Percentiles rank a stretch among this genome's conserved stretches.
phyloP scores from a whole-genome alignment of 2,113 vertebrate genomes.

The Carassius carassius region DNA sequence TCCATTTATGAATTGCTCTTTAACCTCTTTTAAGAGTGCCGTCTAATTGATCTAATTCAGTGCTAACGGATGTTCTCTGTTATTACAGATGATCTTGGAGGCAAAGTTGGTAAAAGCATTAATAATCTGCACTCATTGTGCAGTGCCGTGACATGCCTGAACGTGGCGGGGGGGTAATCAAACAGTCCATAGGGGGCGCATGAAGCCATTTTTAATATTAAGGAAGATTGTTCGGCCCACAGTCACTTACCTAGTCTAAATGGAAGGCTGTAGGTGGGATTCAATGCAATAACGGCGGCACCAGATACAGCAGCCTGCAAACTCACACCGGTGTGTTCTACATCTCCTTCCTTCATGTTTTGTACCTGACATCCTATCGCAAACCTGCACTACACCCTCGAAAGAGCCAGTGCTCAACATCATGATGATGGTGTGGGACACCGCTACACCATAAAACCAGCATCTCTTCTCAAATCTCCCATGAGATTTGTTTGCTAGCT shows the following conservation, averaged over 20 bases:
- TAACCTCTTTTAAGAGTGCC: slow-evolving; percentile 61
- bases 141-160: slow-evolving; percentile 43
- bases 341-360: background rate
- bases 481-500: slow-evolving; percentile 49
- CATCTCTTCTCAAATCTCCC: slow-evolving; percentile 42
- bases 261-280: slow-evolving; percentile 46
- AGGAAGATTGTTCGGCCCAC: slow-evolving; percentile 54
- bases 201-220: slow-evolving; percentile 60
- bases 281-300: slow-evolving; percentile 41
- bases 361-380: slow-evolving; percentile 31
- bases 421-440: background rate
- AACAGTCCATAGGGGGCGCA: slow-evolving; percentile 58
- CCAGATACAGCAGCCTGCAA: slow-evolving; percentile 29
- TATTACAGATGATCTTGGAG: slow-evolving; percentile 63
- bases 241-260: slow-evolving; percentile 49
- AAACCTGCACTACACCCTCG: background rate
- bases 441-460: slow-evolving; percentile 11
- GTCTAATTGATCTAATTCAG: slow-evolving; percentile 64
- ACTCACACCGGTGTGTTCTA: slow-evolving; percentile 11
- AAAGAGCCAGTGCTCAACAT: background rate
- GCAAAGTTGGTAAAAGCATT: slow-evolving; percentile 61
- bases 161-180: slow-evolving; percentile 44
- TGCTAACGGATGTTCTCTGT: slow-evolving; percentile 58
- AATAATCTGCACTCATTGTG: slow-evolving; percentile 52
- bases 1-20: slow-evolving; percentile 58